A percentile compares a stretch with the other conserved stretches of the same genome.
Conservation (phyloP, 1,140 invertebrate species). For the Piezodorus guildinii region DNA sequence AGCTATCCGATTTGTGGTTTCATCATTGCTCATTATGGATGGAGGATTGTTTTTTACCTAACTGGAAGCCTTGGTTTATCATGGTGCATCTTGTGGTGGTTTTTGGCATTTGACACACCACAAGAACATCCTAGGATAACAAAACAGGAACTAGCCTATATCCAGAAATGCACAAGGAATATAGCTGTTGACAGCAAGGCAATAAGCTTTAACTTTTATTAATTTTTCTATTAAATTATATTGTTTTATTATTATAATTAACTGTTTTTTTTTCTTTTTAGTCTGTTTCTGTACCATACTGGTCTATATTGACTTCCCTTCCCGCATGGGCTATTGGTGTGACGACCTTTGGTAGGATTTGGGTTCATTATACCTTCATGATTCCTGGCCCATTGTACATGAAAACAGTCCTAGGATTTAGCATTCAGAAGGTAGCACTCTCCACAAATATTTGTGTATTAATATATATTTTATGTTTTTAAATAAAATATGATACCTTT, state of each 20-base stretch:
- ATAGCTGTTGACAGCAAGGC: constrained; percentile 38
- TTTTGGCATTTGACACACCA: constrained; percentile 62
- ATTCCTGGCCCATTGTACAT: constrained; percentile 58
- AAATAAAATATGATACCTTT: too few relatives aligned
- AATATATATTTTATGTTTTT: too few relatives aligned
- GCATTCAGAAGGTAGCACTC: constrained; percentile 45
- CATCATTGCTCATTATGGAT: constrained; percentile 52
- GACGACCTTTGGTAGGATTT: constrained; percentile 59
- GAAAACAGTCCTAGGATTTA: constrained; percentile 54
- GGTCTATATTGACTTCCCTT: constrained; percentile 55
- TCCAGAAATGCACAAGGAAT: constrained; percentile 44
- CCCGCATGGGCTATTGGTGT: constrained; percentile 72
- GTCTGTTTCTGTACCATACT: constrained; percentile 54
- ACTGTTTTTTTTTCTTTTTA: constrained; percentile 22
- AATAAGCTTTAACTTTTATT: not conserved
- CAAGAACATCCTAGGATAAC: constrained; percentile 61
- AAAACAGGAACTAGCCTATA: constrained; percentile 53
- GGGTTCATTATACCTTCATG: constrained; percentile 60
- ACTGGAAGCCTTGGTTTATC: constrained; percentile 52
- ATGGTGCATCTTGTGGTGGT: constrained; percentile 60
- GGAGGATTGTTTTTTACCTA: constrained; percentile 56
- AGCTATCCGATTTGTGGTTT: constrained; percentile 58
- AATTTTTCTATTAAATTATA: not conserved
- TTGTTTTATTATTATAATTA: constrained; percentile 6
- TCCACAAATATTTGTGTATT: too few relatives aligned